phyloP scores from a whole-genome alignment of 2,113 vertebrate species.

The Salvelinus namaycush region DNA sequence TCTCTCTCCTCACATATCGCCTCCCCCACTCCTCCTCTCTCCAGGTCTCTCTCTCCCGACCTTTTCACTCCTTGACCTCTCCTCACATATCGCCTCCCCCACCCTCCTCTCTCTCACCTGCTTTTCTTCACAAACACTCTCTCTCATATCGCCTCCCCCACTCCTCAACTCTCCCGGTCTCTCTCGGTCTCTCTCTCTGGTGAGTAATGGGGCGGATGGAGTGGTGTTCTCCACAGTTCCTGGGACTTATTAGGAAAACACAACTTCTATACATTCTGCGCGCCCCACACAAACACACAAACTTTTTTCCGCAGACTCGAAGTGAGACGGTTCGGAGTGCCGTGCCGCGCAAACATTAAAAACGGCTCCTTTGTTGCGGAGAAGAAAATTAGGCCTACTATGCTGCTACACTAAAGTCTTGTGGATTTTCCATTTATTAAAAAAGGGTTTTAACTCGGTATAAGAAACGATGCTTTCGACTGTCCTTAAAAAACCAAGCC shows the following conservation, averaged over 20 bases:
- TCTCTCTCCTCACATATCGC: too few relatives aligned
- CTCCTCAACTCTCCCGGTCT: too few relatives aligned
- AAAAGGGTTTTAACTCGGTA: not conserved
- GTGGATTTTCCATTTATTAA: not conserved
- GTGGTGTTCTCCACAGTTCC: not conserved
- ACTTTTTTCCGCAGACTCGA: not conserved
- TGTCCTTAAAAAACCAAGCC: not conserved
- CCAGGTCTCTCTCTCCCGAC: not conserved
- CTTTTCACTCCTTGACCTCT: too few relatives aligned
- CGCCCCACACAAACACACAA: not conserved
- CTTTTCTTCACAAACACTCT: too few relatives aligned
- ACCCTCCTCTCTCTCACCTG: not conserved
- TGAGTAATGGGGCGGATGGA: conserved; percentile 12
- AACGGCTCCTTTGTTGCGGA: not conserved
- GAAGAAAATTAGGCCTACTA: not conserved
- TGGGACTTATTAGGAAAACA: conserved; percentile 7
- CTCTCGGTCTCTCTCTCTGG: not conserved
- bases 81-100: too few relatives aligned
- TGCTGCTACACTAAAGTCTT: not conserved
- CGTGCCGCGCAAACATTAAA: not conserved
- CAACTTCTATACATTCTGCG: not conserved
- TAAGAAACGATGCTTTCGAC: not conserved
- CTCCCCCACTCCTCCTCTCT: not conserved
- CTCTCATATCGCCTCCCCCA: too few relatives aligned
- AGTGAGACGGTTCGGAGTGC: too few relatives aligned